Base-by-base conservation (phyloP, 2,113 vertebrate genomes). In the Microcebus tavaratra region DNA sequence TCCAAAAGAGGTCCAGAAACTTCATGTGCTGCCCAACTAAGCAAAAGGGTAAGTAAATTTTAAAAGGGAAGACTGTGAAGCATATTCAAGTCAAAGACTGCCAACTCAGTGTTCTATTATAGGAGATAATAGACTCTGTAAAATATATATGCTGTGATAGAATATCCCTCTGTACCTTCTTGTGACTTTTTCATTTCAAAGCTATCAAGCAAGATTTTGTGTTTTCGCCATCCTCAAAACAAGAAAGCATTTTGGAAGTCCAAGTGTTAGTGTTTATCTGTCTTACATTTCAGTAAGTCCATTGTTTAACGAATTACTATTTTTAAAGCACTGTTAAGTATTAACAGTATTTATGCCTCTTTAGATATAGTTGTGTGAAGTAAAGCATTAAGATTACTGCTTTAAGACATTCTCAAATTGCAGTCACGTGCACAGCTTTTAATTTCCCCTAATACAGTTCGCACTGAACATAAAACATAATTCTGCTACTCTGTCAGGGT, bases 401-500 rank as follows among this genome's bases (percentile, higher is more conserved):
- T 65, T 59, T 20, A 18, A 29, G 17, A 61, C 36, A n/a, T 34
- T 75, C 34, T 76, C 39, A 42, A 15, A 29, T 76, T n/a, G 88
- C 53, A 45, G 3, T 25, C n/a, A 55, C 20, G 72, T 15, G 27
- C 20, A 15, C 34, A 57, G 27, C 75, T 65, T 73, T 88, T 61
- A 23, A 45, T 86, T 68, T 17, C 23, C 20, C 34, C 11, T 31
- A 29, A 14, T 57, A 2, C 72, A 61, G 10, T 88, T 55, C 39
- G 34, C 21, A 2, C 5, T 39, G 45, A 15, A 13, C 8, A 8
- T 4, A n/a, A 45, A n/a, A 15, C 80, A 15, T 34, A 31, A 17
- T 5, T 34, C 10, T 42, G 0, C 70, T 61, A 2, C 34, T 39
- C 5, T 12, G 14, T 29, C 48, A 31, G 13, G 1, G 1, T 9